Conservation (phyloP, 1,140 invertebrate genomes). For the Drosophila novamexicana region DNA sequence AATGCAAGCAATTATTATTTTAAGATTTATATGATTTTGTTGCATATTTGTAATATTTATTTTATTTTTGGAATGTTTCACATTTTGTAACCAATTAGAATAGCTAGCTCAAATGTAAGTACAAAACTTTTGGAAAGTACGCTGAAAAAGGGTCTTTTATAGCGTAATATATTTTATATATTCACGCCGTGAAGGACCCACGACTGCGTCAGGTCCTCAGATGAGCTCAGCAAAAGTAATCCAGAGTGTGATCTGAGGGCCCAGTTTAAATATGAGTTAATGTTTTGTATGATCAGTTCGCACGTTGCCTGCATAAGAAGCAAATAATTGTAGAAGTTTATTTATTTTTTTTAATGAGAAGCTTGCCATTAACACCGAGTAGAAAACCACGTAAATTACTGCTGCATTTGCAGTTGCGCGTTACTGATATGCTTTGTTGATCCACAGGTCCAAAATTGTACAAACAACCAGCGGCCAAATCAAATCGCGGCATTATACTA, state of each 20-base stretch:
- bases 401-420: not conserved
- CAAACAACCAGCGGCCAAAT: slow-evolving; percentile 98
- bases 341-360: slow-evolving; percentile 33
- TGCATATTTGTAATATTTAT: slow-evolving; percentile 31
- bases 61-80: slow-evolving; percentile 38
- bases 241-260: not conserved
- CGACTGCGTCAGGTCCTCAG: slow-evolving; percentile 1
- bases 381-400: slow-evolving; percentile 19
- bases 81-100: slow-evolving; percentile 23
- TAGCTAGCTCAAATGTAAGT: slow-evolving; percentile 33
- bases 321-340: slow-evolving; percentile 20
- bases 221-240: not conserved
- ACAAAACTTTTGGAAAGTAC: not conserved
- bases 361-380: slow-evolving; percentile 67
- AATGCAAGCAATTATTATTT: slow-evolving; percentile 49
- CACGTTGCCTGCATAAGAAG: slow-evolving; percentile 49
- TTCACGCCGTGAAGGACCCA: slow-evolving; percentile 8
- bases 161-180: not conserved
- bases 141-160: slow-evolving; percentile 3
- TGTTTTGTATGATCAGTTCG: slow-evolving; percentile 28
- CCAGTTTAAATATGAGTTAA: not conserved
- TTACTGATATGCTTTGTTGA: slow-evolving; percentile 13
- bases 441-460: slow-evolving; percentile 95
- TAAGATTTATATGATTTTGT: slow-evolving; percentile 35
- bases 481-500: slow-evolving; percentile 97